A percentile compares a stretch with the other conserved stretches of the same genome.
Evolutionary conservation across 2,888 invertebrate species (phyloP).

Genomic region (Papilio elwesi): DNA sequence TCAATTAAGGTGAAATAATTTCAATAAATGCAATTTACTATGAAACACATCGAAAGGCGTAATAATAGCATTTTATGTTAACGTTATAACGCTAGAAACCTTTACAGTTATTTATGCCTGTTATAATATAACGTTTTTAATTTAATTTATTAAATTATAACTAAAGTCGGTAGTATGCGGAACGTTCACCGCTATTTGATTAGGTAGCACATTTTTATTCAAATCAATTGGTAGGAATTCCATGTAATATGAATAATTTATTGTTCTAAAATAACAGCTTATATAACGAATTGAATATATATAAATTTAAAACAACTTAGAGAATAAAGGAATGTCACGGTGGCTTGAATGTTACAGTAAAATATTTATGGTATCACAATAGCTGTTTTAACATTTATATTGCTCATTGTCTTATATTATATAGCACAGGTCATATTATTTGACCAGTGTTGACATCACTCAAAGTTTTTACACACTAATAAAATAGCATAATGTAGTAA

Average conservation of each 20-base stretch:
- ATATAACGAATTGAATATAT: conserved; percentile 1
- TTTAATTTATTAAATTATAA: conserved; percentile 5
- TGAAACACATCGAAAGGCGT: too few species aligned
- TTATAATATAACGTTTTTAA: neutral
- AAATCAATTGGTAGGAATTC: conserved; percentile 8
- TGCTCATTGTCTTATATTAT: neutral
- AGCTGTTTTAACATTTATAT: neutral
- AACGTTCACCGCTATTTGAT: neutral
- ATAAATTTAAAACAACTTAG: neutral
- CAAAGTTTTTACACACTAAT: neutral
- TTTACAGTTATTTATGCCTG: conserved; percentile 5
- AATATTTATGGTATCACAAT: neutral
- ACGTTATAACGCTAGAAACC: conserved; percentile 1
- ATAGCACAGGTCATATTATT: neutral
- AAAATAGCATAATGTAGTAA: neutral
- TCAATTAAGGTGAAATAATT: too few species aligned
- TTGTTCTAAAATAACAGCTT: conserved; percentile 7
- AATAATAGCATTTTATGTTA: neutral
- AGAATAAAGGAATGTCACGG: neutral
- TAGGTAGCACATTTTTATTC: conserved; percentile 24
- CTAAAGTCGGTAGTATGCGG: neutral
- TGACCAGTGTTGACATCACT: neutral
- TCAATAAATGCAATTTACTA: too few species aligned
- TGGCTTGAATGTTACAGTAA: neutral
- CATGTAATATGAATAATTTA: conserved; percentile 18